Evolutionary conservation across 2,797 vertebrate species (phyloP).

Genomic region (Eurystomus glaucurus): DNA sequence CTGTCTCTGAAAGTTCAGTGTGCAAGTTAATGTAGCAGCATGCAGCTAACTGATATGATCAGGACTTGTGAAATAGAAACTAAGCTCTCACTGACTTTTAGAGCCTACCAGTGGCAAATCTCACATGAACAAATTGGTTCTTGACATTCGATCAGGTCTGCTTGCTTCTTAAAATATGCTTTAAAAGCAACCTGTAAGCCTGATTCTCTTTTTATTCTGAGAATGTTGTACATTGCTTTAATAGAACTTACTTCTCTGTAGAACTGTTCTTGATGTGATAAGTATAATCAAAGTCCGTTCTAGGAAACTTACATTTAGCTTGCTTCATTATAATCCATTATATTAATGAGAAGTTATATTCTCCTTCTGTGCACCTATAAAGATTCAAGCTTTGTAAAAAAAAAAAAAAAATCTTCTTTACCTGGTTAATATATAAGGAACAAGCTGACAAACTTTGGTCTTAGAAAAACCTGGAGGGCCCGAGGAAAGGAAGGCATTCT

Average conservation of each 20-base stretch:
- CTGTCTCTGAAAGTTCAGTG: constrained; percentile 22
- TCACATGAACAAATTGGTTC: constrained; percentile 55
- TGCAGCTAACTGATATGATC: constrained; percentile 38
- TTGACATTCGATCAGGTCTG: constrained; percentile 2
- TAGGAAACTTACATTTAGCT: background rate
- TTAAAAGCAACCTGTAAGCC: background rate
- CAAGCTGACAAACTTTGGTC: background rate
- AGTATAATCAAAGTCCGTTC: background rate
- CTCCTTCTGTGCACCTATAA: background rate
- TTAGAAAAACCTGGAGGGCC: background rate
- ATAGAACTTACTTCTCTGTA: background rate
- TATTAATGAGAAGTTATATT: background rate
- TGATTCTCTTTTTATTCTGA: background rate
- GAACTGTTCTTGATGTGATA: background rate
- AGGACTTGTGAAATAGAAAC: constrained; percentile 60
- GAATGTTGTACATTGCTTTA: background rate
- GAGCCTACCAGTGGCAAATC: constrained; percentile 20
- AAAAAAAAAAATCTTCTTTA: background rate
- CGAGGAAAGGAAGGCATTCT: background rate
- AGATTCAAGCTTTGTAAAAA: background rate
- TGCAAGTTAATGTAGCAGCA: constrained; percentile 48
- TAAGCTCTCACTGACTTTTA: constrained; percentile 23
- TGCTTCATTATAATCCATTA: background rate
- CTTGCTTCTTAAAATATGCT: background rate
- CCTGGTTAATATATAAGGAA: background rate